Percentiles rank a stretch among this genome's conserved stretches.
Evolutionary conservation across 1,140 invertebrate genomes (phyloP).

Genomic region (Tetragnatha versicolor): DNA sequence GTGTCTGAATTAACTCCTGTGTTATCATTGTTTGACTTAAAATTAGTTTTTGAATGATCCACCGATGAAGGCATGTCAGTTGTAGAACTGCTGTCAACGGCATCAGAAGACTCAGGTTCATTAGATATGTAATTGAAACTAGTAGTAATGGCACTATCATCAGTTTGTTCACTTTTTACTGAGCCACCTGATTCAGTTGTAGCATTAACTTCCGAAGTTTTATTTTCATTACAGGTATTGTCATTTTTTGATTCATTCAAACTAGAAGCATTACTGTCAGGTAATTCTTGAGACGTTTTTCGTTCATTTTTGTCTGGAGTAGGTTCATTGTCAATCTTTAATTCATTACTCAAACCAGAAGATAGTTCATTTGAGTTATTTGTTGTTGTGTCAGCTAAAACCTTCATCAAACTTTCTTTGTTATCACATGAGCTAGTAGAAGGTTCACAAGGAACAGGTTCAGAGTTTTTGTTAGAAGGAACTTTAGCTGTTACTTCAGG

Average conservation of each 20-base stretch:
- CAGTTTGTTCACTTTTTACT: slow-evolving; percentile 48
- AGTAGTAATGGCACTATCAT: slow-evolving; percentile 51
- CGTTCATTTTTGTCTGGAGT: neutral
- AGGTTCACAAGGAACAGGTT: slow-evolving; percentile 5
- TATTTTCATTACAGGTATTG: neutral
- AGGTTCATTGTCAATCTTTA: too few relatives aligned
- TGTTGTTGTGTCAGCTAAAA: slow-evolving; percentile 34
- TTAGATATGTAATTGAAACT: slow-evolving; percentile 52
- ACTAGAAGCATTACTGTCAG: slow-evolving; percentile 1
- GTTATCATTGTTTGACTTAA: slow-evolving; percentile 9
- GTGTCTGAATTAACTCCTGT: slow-evolving; percentile 4
- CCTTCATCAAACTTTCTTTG: slow-evolving; percentile 20
- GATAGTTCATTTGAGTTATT: slow-evolving; percentile 2
- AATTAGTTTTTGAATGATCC: slow-evolving; percentile 5
- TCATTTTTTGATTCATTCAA: neutral
- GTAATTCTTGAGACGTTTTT: neutral
- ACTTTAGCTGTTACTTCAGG: slow-evolving; percentile 3
- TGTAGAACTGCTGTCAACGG: slow-evolving; percentile 35
- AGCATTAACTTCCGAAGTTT: neutral
- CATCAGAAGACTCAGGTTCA: slow-evolving; percentile 22
- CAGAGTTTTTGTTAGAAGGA: slow-evolving; percentile 11
- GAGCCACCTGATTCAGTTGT: slow-evolving; percentile 33
- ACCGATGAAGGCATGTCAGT: neutral
- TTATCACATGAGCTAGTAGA: neutral
- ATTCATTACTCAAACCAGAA: too few relatives aligned